Base-by-base conservation (phyloP, 2,888 invertebrate genomes). In the Pheosia gnoma region DNA sequence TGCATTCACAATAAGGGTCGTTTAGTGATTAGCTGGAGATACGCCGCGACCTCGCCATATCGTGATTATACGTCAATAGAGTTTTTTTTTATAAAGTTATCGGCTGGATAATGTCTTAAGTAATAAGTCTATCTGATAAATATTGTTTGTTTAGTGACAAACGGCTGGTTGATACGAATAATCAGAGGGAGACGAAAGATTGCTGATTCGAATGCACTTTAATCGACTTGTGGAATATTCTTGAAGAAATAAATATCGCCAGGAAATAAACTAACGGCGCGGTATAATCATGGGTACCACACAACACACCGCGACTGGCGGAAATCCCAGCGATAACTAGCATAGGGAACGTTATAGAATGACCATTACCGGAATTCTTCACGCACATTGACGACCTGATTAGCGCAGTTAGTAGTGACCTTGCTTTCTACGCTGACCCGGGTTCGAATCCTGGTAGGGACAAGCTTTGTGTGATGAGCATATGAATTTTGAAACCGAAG, bases 11-110 rank as follows among this genome's bases (percentile, higher is more conserved):
- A 64, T 70, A 72, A 58, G 59, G 71, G 62, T 65, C 38, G 7
- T 49, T 71, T 77, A 75, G 25, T 60, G 58, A 65, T 11, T 7
- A 58, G 25, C 25, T 25, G 25, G 2, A 66, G 71, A 73, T 75
- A 75, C 60, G 53, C 55, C 54, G n/a, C 68, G 73, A 73, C 78
- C 75, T 73, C 66, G 67, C 70, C 65, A 63, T 76, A 77, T 76
- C 78, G 63, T 3, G 56, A 57, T 45, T 45, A 10, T 43, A 57
- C 57, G 57, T 57, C 57, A 57, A 36, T 36, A 56, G 56, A 45
- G 11, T 57, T 57, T 57, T 45, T 57, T 57, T 57, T 57, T 6
- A 25, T 45, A 39, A 10, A 36, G 13, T 57, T 57, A 57, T 57
- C 57, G 10, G 13, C n/a, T 5, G 43, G 43, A 57, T 57, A 57